Evolutionary conservation across 2,888 invertebrate genomes (phyloP).

Genomic region (Spatulosminthurus flaviceps): DNA sequence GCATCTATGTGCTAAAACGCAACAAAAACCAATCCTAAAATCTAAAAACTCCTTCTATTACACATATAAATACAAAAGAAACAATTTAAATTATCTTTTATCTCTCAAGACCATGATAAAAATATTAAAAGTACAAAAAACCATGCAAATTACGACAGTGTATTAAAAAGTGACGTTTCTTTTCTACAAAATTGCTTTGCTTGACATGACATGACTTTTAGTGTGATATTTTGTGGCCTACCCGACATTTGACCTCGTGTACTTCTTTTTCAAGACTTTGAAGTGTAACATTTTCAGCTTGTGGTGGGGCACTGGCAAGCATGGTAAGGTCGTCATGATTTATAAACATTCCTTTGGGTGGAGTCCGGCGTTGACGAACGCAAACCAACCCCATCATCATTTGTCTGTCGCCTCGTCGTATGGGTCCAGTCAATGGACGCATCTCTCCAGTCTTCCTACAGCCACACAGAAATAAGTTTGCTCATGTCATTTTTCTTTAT

Average conservation of each 20-base stretch:
- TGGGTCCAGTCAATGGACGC: constrained; percentile 78
- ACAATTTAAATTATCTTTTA: background rate
- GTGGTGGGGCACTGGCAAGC: constrained; percentile 81
- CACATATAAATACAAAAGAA: no score
- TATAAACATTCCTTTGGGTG: constrained; percentile 96
- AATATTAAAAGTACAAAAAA: background rate
- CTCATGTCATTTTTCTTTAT: constrained; percentile 35
- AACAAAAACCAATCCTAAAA: no score
- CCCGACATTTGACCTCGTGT: constrained; percentile 93
- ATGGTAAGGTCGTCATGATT: constrained; percentile 96
- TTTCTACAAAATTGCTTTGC: background rate
- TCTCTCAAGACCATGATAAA: background rate
- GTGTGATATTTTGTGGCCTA: constrained; percentile 71
- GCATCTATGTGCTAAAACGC: no score
- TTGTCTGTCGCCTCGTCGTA: constrained; percentile 64
- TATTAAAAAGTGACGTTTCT: constrained; percentile 11
- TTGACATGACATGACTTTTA: background rate
- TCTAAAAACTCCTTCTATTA: no score
- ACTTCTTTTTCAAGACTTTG: constrained; percentile 93
- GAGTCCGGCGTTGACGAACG: constrained; percentile 75
- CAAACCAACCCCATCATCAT: constrained; percentile 64
- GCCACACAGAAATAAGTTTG: constrained; percentile 30
- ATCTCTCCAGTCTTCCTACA: constrained; percentile 81
- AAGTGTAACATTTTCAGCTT: constrained; percentile 84
- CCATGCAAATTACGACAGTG: constrained; percentile 3